phyloP scores from a whole-genome alignment of 2,113 vertebrate genomes.

The Lipotes vexillifer region DNA sequence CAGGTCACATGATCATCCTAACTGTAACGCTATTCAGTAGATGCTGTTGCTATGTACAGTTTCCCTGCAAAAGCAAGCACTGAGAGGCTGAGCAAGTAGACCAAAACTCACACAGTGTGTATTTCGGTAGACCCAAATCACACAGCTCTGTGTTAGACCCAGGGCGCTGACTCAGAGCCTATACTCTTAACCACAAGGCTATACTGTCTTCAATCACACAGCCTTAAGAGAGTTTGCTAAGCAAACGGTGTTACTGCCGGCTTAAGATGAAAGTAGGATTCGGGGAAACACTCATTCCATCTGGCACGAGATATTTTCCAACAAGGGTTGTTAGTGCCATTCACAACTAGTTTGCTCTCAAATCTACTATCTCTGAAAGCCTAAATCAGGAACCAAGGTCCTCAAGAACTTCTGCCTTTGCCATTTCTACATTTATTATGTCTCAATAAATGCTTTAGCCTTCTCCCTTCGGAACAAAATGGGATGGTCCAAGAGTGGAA shows the following conservation, averaged over 20 bases:
- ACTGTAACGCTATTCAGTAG: neutral
- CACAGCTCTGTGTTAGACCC: neutral
- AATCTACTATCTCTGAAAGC: neutral
- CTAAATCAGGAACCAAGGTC: neutral
- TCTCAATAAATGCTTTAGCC: neutral
- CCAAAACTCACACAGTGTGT: neutral
- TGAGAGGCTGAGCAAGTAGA: neutral
- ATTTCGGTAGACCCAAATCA: neutral
- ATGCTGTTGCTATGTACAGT: neutral
- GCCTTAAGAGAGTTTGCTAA: neutral
- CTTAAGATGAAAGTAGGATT: neutral
- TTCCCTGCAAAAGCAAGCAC: neutral
- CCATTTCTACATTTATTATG: neutral
- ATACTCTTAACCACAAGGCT: neutral
- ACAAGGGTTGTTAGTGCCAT: neutral
- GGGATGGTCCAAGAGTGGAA: neutral
- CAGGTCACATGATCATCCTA: neutral
- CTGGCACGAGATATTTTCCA: neutral
- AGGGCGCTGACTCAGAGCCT: neutral
- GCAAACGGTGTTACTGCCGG: neutral
- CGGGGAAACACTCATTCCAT: neutral
- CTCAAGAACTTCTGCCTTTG: neutral
- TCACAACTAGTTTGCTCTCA: conserved; percentile 18
- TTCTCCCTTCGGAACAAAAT: neutral
- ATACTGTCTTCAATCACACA: neutral